Percentiles rank a stretch among this genome's conserved stretches.
phyloP scores from a whole-genome alignment of 30 jellyfish, hydroid and myxozoan species.

The Cassiopea xamachana region DNA sequence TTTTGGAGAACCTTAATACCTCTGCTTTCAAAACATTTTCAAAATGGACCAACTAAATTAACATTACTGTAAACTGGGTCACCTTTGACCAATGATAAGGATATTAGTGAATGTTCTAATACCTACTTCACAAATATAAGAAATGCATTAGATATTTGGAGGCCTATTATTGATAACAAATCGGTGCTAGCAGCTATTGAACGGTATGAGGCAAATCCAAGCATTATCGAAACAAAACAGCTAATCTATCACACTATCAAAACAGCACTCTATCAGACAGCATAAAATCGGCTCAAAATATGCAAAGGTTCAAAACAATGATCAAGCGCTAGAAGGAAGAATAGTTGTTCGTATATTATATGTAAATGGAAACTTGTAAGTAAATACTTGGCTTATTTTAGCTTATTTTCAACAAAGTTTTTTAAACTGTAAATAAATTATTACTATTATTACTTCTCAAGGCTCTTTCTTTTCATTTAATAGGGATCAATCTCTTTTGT shows the following conservation, averaged over 20 bases:
- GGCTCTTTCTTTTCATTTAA: too few relatives aligned
- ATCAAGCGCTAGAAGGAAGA: background rate
- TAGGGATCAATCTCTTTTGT: too few relatives aligned
- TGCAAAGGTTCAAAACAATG: too few relatives aligned
- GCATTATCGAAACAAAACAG: background rate
- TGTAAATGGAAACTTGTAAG: too few relatives aligned
- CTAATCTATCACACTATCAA: background rate
- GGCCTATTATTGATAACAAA: background rate
- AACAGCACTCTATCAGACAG: background rate
- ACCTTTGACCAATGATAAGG: slow-evolving; percentile 5
- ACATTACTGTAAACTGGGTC: slow-evolving; percentile 8
- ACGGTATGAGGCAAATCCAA: background rate
- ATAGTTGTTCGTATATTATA: too few relatives aligned
- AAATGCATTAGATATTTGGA: background rate
- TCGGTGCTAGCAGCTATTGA: background rate
- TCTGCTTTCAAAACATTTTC: too few relatives aligned
- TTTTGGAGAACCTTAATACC: too few relatives aligned
- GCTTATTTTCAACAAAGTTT: too few relatives aligned
- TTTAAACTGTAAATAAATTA: too few relatives aligned
- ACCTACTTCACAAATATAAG: slow-evolving; percentile 14
- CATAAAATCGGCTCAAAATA: too few relatives aligned
- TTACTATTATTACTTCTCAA: too few relatives aligned
- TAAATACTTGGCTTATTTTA: too few relatives aligned
- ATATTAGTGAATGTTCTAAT: slow-evolving; percentile 18
- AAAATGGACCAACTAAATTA: background rate